phyloP scores from a whole-genome alignment of 2,888 invertebrate genomes.

The Tachina grossa region DNA sequence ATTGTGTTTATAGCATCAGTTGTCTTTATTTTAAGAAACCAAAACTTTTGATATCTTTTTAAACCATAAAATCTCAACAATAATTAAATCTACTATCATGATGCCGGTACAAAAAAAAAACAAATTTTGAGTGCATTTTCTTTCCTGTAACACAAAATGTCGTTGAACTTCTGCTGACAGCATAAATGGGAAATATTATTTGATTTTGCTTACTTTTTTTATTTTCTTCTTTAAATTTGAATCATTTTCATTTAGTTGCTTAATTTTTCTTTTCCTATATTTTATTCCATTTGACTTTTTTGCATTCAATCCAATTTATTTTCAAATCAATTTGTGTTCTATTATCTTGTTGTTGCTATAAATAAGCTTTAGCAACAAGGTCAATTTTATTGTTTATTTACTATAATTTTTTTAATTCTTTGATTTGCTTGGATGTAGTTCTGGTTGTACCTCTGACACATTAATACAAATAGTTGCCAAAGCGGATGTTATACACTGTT shows the following conservation, averaged over 20 bases:
- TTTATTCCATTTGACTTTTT: slow-evolving; percentile 48
- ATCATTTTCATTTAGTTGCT: neutral
- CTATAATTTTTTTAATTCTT: slow-evolving; percentile 46
- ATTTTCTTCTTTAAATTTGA: slow-evolving; percentile 27
- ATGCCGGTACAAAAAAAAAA: neutral
- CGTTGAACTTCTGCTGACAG: slow-evolving; percentile 57
- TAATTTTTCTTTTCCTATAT: slow-evolving; percentile 15
- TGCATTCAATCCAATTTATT: slow-evolving; percentile 35
- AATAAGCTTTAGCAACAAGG: slow-evolving; percentile 48
- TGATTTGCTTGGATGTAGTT: slow-evolving; percentile 24
- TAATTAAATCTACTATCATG: neutral
- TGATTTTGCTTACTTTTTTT: slow-evolving; percentile 16
- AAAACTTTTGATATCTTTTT: neutral
- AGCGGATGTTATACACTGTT: slow-evolving; percentile 61
- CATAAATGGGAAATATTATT: slow-evolving; percentile 56
- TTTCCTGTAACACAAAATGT: slow-evolving; percentile 48
- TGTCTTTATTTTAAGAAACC: no score
- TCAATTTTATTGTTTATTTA: slow-evolving; percentile 65
- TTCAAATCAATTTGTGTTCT: slow-evolving; percentile 19
- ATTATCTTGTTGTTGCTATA: slow-evolving; percentile 17
- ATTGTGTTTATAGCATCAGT: no score
- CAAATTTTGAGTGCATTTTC: slow-evolving; percentile 2
- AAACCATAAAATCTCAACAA: neutral
- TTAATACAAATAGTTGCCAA: slow-evolving; percentile 55
- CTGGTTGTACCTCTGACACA: neutral